phyloP scores from a whole-genome alignment of 2,888 invertebrate species.

The Doris montereyensis region DNA sequence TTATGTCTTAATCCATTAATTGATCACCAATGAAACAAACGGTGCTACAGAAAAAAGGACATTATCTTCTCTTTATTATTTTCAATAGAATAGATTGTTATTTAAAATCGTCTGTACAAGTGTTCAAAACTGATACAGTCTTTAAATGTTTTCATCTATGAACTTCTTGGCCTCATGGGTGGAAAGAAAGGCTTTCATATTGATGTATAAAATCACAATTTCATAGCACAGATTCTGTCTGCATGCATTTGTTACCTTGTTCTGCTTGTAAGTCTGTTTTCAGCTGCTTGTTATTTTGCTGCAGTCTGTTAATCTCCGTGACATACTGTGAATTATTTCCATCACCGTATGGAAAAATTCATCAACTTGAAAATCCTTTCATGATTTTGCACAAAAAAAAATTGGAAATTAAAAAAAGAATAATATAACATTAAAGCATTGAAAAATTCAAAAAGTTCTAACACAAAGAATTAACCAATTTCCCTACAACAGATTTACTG shows the following conservation, averaged over 20 bases:
- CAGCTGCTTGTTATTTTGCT: conserved; percentile 59
- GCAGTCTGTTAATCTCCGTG: conserved; percentile 51
- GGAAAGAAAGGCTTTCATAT: neutral
- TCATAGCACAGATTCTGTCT: no score
- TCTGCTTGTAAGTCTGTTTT: conserved; percentile 59
- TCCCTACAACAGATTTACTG: neutral
- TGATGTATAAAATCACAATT: neutral
- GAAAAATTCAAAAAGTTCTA: no score
- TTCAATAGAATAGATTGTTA: no score
- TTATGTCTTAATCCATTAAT: no score
- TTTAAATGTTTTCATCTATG: no score
- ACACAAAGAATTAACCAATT: neutral
- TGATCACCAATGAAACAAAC: no score
- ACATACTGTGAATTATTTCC: conserved; percentile 20
- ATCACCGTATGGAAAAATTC: conserved; percentile 1
- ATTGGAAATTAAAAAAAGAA: no score
- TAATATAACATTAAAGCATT: no score
- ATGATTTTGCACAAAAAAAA: neutral
- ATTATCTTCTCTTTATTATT: neutral
- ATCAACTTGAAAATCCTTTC: conserved; percentile 6
- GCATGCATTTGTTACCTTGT: conserved; percentile 57
- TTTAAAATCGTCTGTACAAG: no score
- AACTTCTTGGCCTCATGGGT: no score
- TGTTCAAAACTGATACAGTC: no score
- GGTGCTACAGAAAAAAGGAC: no score